Evolutionary conservation across 2,888 invertebrate genomes (phyloP), one percentile per base, ranked within the genome.

Genomic region (Psylliodes chrysocephalus): DNA sequence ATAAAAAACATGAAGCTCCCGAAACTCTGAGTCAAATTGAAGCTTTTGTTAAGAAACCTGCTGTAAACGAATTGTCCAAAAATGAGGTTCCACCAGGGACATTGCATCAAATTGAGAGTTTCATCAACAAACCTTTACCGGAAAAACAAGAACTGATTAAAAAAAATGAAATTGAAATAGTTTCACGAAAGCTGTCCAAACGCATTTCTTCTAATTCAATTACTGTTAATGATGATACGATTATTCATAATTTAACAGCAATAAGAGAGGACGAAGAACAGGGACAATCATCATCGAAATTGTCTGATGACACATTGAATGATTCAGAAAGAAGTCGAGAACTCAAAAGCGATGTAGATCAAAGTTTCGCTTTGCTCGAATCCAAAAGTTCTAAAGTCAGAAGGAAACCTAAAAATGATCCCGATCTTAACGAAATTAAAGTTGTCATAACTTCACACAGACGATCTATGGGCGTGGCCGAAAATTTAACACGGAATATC

Each of bases 341-440:
- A 12, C 38, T 60, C 1, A 62, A 47, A 54, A 62, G 53, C 47
- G 60, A 60, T 42, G 51, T 56, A 10, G 63, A 69, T 22, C 63
- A 67, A 40, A 71, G 66, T 64, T 63, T 68, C 42, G 71, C 71
- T 6, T 52, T 73, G 22, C 35, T 70, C 5, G 69, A 72, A 51
- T 64, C 73, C 1, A 73, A 68, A 64, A 56, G 49, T 17, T 60
- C 63, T 6, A 74, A 70, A 63, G 68, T 69, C 1, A 68, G 63
- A 38, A 71, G 68, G 40, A 61, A 64, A 19, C 47, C 30, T 2
- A 51, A 35, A 12, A 63, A 54, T 15, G 52, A 53, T 51, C 54
- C 44, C n/a, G 40, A 44, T 30, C 19, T 60, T 1, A 49, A 61
- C 7, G 64, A 70, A 35, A 66, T 73, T n/a, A 63, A 67, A 56